Percentiles rank a stretch among this genome's conserved stretches.
Evolutionary conservation across 2,888 invertebrate species (phyloP).

Genomic region (Leptopilina myrica): DNA sequence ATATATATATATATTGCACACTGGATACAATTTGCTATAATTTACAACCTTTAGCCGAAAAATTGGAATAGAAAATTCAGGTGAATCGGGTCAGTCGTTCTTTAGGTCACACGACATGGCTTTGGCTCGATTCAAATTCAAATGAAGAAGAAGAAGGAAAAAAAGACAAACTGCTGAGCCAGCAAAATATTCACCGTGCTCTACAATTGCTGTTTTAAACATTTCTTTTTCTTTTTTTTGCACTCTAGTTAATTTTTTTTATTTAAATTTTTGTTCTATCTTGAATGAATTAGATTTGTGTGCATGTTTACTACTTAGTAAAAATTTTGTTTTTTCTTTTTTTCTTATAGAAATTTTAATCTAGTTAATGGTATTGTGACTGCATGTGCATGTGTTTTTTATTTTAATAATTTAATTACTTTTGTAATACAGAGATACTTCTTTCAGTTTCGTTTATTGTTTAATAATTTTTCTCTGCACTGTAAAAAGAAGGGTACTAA

Average conservation of each 20-base stretch:
- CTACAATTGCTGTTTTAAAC: slow-evolving; percentile 27
- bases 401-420: no score
- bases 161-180: slow-evolving; percentile 31
- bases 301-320: no score
- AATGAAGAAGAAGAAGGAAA: slow-evolving; percentile 18
- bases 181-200: slow-evolving; percentile 25
- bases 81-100: slow-evolving; percentile 36
- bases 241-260: not conserved
- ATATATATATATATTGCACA: not conserved
- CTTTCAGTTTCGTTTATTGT: no score
- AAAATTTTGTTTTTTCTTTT: no score
- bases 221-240: not conserved
- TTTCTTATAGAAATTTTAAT: no score
- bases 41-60: slow-evolving; percentile 1
- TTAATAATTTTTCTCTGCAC: no score
- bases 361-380: no score
- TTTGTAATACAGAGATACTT: no score
- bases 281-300: no score
- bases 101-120: slow-evolving; percentile 27
- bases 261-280: not conserved
- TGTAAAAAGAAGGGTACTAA: no score
- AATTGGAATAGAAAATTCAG: slow-evolving; percentile 24
- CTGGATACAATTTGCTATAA: not conserved
- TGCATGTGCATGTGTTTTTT: no score
- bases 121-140: slow-evolving; percentile 36